phyloP scores from a whole-genome alignment of 2,113 vertebrate species.

The Gavialis gangeticus region DNA sequence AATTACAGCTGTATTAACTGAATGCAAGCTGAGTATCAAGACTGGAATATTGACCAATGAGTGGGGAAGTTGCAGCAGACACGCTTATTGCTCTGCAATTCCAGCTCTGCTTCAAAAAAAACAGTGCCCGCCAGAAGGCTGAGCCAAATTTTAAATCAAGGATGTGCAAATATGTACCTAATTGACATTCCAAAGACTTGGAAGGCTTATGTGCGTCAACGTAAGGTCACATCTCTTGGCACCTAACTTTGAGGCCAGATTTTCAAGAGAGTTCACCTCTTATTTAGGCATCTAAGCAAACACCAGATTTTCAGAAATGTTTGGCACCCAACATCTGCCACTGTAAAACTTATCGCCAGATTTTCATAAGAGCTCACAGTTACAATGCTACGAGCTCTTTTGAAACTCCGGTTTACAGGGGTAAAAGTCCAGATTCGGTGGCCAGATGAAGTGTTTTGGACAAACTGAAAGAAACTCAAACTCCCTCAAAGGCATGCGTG shows the following conservation, averaged over 20 bases:
- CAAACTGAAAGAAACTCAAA: neutral
- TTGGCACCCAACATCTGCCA: accelerated
- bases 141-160: neutral
- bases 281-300: neutral
- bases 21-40: constrained; percentile 37
- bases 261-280: neutral
- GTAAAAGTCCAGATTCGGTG: neutral
- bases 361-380: neutral
- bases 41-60: neutral
- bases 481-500: neutral
- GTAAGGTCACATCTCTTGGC: accelerated
- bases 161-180: neutral
- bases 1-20: constrained; percentile 55
- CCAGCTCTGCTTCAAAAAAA: neutral
- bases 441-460: neutral
- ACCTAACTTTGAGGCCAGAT: neutral
- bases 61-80: neutral
- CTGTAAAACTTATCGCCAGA: accelerated
- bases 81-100: neutral
- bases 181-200: accelerated
- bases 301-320: accelerated
- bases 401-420: neutral
- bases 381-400: neutral
- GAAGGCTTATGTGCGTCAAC: neutral
- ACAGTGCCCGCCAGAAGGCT: neutral